Base-by-base conservation (phyloP, 2,888 invertebrate genomes). In the Iselma pallidipennis region DNA sequence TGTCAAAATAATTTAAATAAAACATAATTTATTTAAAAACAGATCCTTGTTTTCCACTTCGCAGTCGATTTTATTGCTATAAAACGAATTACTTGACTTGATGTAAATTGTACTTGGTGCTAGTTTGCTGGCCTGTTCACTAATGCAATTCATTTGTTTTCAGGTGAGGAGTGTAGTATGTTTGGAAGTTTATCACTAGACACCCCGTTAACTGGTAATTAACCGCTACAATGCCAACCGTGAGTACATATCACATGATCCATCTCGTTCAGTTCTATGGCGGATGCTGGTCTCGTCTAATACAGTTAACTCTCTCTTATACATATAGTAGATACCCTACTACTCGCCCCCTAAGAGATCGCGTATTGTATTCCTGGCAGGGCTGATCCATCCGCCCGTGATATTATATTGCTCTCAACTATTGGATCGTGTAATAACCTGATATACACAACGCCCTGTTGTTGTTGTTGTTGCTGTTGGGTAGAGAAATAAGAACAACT, bases 241-340 rank as follows among this genome's bases (percentile, higher is more conserved):
- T 79, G 80, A 80, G 80, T 80, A 80, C 75, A 77, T 78, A 78
- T 78, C 75, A 75, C 74, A 72, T 73, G 72, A 74, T 74, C 75
- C 70, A 75, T 76, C 72, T 72, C 68, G 62, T 65, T 70, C 66
- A 58, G 37, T 57, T 23, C 56, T 55, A 55, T 55, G 51, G 50
- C 42, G 16, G 14, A 54, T 57, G 55, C 60, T 57, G 59, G 57
- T 62, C 33, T 49, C 51, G 25, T 37, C 49, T 31, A 50, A 23
- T 63, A 53, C 60, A 37, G 42, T 59, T 59, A 49, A 68, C 61
- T 63, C 64, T 57, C 67, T 65, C 59, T 19, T 42, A 42, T 42
- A 21, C 42, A 42, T 21, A 21, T 19, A 1, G 10, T 1, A 9
- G 2, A 21, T 16, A 42, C 21, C 19, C 1, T 10, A 9, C 19